Conservation (phyloP, 1,140 invertebrate genomes). For the Platyura marginata region DNA sequence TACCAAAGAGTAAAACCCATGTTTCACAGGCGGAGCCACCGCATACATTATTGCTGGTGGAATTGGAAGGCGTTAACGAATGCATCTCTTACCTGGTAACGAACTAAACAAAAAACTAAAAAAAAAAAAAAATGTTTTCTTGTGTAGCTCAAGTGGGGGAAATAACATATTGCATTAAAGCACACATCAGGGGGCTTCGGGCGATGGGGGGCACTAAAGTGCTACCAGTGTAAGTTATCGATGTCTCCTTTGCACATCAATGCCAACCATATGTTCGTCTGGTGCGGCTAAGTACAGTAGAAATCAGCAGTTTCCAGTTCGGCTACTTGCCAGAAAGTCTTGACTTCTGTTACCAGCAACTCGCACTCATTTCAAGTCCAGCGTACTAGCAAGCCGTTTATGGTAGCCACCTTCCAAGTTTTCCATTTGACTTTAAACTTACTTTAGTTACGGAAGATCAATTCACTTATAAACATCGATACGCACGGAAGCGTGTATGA, state of each 20-base stretch:
- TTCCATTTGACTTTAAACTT: neutral
- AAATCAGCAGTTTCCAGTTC: conserved; percentile 2
- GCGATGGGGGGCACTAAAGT: neutral
- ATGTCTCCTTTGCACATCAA: conserved; percentile 1
- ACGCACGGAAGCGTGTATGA: neutral
- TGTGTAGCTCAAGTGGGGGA: neutral
- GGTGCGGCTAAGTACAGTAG: neutral
- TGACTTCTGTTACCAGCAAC: conserved; percentile 2
- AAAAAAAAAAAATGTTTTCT: neutral
- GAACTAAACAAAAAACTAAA: neutral
- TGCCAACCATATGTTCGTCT: neutral
- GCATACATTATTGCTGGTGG: neutral
- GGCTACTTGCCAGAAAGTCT: conserved; percentile 3
- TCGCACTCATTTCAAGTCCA: conserved; percentile 1
- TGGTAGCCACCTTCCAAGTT: neutral
- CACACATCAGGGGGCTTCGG: conserved; percentile 1
- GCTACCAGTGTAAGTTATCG: conserved; percentile 1
- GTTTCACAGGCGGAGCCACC: neutral
- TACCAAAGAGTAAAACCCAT: neutral
- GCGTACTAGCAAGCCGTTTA: neutral
- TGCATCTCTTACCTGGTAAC: neutral
- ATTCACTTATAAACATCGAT: neutral
- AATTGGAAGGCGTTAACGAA: neutral
- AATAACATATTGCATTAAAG: neutral
- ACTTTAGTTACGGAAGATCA: neutral